These are phyloP conservation scores for Eudemis profundana DNA, from an alignment of 2,888 invertebrate genomes.

Conservation along the genomic window DNA sequence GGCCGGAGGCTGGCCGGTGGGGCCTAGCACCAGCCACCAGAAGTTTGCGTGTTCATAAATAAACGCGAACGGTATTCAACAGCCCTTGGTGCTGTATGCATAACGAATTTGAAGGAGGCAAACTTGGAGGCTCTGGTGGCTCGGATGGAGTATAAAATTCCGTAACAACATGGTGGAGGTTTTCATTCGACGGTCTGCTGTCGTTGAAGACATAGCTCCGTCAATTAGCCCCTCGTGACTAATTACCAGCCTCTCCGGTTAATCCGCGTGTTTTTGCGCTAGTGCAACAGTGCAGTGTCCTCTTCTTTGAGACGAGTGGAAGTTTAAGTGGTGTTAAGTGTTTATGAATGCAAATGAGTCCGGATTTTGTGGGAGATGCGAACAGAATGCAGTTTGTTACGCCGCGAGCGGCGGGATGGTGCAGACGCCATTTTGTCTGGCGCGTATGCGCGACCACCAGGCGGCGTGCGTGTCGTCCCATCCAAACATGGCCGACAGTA, in stretches of 20 bases:
- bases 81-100: constrained; percentile 87
- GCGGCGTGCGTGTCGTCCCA: constrained; percentile 77
- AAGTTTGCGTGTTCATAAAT: constrained; percentile 86
- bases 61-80: constrained; percentile 86
- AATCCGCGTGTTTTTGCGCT: background rate
- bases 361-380: constrained; percentile 56
- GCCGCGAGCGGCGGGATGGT: constrained; percentile 47
- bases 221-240: constrained; percentile 67
- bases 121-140: constrained; percentile 85
- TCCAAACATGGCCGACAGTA: constrained; percentile 70
- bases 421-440: constrained; percentile 74
- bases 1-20: constrained; percentile 58
- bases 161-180: constrained; percentile 85
- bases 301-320: constrained; percentile 37
- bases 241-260: constrained; percentile 19
- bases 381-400: constrained; percentile 63
- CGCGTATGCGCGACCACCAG: constrained; percentile 71
- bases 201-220: constrained; percentile 83
- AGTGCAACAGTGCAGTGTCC: constrained; percentile 25
- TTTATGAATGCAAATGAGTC: constrained; percentile 66
- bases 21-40: constrained; percentile 84
- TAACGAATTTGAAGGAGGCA: constrained; percentile 86
- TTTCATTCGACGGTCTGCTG: constrained; percentile 84
- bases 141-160: constrained; percentile 86
- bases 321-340: constrained; percentile 50